Evolutionary conservation across 2,888 invertebrate species (phyloP).

Genomic region (Liopterus haemorrhoidalis): DNA sequence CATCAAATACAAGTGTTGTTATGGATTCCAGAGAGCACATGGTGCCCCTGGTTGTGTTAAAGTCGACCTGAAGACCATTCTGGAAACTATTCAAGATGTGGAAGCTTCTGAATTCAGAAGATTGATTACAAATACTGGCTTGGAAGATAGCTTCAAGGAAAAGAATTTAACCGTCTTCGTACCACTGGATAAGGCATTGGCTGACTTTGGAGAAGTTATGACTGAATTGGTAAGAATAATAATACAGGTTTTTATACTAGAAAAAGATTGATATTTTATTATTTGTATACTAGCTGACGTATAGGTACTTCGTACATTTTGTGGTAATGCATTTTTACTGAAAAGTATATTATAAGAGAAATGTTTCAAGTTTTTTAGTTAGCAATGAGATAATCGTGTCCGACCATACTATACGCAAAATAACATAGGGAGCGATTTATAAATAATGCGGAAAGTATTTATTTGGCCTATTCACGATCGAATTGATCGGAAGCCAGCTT

Average conservation of each 20-base stretch:
- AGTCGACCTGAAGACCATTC: slow-evolving; percentile 53
- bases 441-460: too few relatives aligned
- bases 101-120: slow-evolving; percentile 55
- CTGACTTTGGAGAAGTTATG: slow-evolving; percentile 50
- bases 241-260: not conserved
- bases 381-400: not conserved
- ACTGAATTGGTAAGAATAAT: slow-evolving; percentile 48
- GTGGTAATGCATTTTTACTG: not conserved
- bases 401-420: too few relatives aligned
- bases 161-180: slow-evolving; percentile 59
- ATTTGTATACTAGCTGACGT: too few relatives aligned
- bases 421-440: too few relatives aligned
- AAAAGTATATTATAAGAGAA: not conserved
- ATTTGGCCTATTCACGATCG: too few relatives aligned
- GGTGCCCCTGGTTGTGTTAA: slow-evolving; percentile 40
- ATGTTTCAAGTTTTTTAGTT: not conserved
- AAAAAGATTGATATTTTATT: too few relatives aligned
- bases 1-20: slow-evolving; percentile 62
- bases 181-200: slow-evolving; percentile 57
- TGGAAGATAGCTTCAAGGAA: slow-evolving; percentile 47
- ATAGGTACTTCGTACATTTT: not conserved
- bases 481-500: too few relatives aligned
- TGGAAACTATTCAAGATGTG: slow-evolving; percentile 53
- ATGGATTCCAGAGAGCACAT: slow-evolving; percentile 52
- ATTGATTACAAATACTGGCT: slow-evolving; percentile 49